Conservation (phyloP, 2,797 vertebrate species). For the Serranus cabrilla region DNA sequence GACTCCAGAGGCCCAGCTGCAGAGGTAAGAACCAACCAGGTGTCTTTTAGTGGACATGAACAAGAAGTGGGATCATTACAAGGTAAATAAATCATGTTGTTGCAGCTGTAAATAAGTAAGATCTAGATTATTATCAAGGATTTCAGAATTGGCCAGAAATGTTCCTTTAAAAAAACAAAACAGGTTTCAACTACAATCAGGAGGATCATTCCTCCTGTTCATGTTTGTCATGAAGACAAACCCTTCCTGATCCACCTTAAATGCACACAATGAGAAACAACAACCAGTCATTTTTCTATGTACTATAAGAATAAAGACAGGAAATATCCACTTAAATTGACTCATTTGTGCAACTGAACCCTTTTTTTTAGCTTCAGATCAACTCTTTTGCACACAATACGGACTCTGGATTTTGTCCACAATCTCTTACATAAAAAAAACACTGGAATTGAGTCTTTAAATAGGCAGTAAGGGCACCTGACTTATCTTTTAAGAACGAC, state of each 20-base stretch:
- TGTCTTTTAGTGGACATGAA: neutral
- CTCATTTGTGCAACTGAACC: neutral
- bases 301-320: too few species aligned
- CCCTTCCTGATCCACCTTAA: neutral
- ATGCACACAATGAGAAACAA: neutral
- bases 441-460: neutral
- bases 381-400: neutral
- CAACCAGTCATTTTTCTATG: too few species aligned
- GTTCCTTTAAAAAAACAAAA: too few species aligned
- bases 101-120: neutral
- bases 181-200: too few species aligned
- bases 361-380: neutral
- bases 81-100: neutral
- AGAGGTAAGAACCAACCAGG: constrained; percentile 85
- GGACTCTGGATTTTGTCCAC: neutral
- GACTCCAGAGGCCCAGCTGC: constrained; percentile 79
- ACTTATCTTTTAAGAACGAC: neutral
- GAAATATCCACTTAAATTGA: neutral
- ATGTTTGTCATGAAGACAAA: neutral
- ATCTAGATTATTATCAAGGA: neutral
- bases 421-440: neutral
- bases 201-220: neutral
- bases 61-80: neutral
- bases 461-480: neutral
- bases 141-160: too few species aligned